phyloP scores from a whole-genome alignment of 2,113 vertebrate genomes.

The Anas platyrhynchos region DNA sequence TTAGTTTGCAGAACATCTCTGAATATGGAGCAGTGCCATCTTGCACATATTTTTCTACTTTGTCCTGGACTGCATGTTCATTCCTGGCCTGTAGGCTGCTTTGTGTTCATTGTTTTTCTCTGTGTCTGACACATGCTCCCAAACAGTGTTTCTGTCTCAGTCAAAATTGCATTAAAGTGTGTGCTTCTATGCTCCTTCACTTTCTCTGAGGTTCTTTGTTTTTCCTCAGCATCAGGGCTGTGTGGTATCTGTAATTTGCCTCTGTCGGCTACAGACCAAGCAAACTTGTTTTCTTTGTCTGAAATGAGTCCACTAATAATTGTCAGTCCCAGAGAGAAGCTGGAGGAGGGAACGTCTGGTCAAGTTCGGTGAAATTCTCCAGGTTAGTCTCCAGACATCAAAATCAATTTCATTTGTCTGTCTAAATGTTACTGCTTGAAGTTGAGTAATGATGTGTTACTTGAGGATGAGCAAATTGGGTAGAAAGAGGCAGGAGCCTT shows the following conservation, averaged over 20 bases:
- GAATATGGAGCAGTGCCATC: not conserved
- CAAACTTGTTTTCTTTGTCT: not conserved
- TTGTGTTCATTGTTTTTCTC: not conserved
- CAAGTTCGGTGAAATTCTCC: not conserved
- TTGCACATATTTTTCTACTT: not conserved
- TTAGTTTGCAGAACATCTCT: not conserved
- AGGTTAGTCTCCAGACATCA: not conserved
- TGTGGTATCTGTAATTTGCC: not conserved
- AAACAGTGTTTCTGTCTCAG: not conserved
- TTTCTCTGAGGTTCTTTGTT: not conserved
- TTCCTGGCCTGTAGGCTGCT: not conserved
- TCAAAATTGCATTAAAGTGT: not conserved
- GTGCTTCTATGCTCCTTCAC: not conserved
- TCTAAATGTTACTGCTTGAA: not conserved
- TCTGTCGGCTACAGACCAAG: not conserved
- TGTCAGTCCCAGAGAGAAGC: not conserved
- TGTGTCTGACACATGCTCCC: not conserved
- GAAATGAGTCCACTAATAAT: not conserved
- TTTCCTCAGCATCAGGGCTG: not conserved
- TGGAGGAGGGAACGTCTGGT: not conserved
- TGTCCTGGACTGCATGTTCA: not conserved
- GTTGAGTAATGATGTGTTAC: not conserved
- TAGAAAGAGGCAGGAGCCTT: not conserved
- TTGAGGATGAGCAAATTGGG: not conserved
- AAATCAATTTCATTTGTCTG: slow-evolving; percentile 31